A percentile compares a stretch with the other conserved stretches of the same genome.
Conservation (phyloP, 2,113 vertebrate genomes). For the Irena cyanogastra region DNA sequence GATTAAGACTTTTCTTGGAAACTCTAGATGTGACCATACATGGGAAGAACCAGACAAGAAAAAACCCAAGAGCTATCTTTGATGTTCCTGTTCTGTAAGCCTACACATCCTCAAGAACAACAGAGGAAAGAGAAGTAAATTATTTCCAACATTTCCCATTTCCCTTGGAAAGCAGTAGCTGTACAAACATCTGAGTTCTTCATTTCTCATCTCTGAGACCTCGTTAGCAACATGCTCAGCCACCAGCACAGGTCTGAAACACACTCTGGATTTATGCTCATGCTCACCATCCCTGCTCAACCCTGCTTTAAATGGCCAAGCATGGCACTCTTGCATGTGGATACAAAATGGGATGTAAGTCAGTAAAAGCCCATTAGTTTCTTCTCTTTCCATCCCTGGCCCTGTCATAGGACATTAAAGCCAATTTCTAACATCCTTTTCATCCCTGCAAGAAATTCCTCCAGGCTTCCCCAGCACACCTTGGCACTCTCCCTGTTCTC, state of each 20-base stretch:
- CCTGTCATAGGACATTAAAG: not conserved
- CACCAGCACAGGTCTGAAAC: not conserved
- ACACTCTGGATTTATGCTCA: not conserved
- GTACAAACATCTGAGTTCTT: not conserved
- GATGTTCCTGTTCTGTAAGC: not conserved
- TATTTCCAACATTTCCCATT: not conserved
- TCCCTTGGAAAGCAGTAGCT: not conserved
- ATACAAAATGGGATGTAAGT: not conserved
- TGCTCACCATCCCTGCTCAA: not conserved
- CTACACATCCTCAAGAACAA: not conserved
- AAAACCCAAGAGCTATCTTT: not conserved
- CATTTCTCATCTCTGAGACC: not conserved
- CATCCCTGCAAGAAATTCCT: not conserved
- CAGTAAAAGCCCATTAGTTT: not conserved
- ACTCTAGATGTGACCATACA: not conserved
- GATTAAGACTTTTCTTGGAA: not conserved
- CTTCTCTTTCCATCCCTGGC: not conserved
- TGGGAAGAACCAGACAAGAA: not conserved
- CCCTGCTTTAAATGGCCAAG: not conserved
- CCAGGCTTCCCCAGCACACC: not conserved
- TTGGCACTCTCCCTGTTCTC: not conserved
- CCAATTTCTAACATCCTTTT: not conserved
- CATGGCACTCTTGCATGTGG: fast-evolving
- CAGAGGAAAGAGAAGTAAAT: not conserved
- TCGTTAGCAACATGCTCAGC: not conserved